Base-by-base conservation (phyloP, 2,797 vertebrate genomes). In the Coregonus ussuriensis region DNA sequence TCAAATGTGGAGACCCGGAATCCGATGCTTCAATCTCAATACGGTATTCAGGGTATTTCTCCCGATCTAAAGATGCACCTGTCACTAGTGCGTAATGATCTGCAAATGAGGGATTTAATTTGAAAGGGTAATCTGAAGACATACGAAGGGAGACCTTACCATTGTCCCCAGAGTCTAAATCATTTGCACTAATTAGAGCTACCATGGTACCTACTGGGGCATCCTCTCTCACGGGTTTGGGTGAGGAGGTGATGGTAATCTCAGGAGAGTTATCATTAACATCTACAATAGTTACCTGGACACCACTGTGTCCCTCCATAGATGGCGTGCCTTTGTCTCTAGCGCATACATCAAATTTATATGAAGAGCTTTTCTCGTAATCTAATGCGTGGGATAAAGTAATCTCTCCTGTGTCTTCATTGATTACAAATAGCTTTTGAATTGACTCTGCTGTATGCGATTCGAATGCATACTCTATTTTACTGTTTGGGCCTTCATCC, bases 221-320 rank as follows among this genome's bases (percentile, higher is more conserved):
- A 72, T 91, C 80, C 65, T 90, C 89, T 4, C 71, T 76, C 18
- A 89, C 78, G 1, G 87, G 80, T 21, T 41, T 85, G 0, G 86
- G 79, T 74, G 82, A 71, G 0, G 85, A 92, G 0, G 79, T 85
- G 4, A 91, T 76, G 6, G 81, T 59, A n/a, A 90, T 81, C 59
- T 83, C 84, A 0, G 86, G 86, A 1, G 81, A n/a, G 5, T 94
- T 94, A 74, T 95, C 92, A 65, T 95, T 95, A 59, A 90, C 81
- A 66, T 94, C 93, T 51, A 90, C 41, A 4, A 95, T 79, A 7
- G 86, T 70, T 4, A 92, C 76, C 21, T 91, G 82, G 21, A 92
- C 79, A 1, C 76, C 81, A 9, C 84, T 86, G 15, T 81, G 84
- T 0, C 84, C 86, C 31, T 88, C 86, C 78, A 89, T 74, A 33